Conservation (phyloP, 2,113 vertebrate species). For the Puffinus mauretanicus region DNA sequence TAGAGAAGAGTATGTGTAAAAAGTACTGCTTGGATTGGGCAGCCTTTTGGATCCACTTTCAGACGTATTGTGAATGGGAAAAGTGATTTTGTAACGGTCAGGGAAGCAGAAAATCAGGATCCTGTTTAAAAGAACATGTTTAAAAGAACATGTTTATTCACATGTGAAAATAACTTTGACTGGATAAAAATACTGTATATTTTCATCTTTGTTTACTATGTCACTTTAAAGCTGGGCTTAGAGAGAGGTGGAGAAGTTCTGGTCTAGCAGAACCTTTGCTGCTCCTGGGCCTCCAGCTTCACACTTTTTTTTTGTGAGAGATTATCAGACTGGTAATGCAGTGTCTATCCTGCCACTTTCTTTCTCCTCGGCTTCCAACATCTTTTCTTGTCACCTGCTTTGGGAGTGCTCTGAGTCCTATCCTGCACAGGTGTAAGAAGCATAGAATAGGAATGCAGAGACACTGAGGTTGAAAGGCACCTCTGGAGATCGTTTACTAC, state of each 20-base stretch:
- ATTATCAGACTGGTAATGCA: neutral
- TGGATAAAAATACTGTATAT: neutral
- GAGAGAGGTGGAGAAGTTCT: neutral
- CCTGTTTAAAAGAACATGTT: neutral
- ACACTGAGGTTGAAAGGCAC: neutral
- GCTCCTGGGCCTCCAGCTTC: neutral
- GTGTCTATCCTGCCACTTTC: neutral
- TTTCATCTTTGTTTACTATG: neutral
- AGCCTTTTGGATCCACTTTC: neutral
- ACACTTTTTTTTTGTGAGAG: neutral
- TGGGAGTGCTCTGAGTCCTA: neutral
- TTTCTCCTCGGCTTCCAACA: neutral
- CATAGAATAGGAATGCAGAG: neutral
- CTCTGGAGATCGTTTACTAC: neutral
- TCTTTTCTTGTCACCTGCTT: neutral
- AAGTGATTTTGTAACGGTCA: neutral
- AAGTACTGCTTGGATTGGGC: neutral
- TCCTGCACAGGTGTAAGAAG: neutral
- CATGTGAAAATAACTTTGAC: neutral
- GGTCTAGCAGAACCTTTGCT: neutral
- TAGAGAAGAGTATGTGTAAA: neutral
- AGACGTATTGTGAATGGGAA: neutral
- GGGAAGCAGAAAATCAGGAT: neutral
- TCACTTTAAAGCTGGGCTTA: neutral
- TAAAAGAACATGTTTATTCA: neutral